A percentile compares a stretch with the other conserved stretches of the same genome.
phyloP scores from a whole-genome alignment of 2,888 invertebrate genomes.

The Spisula solida region DNA sequence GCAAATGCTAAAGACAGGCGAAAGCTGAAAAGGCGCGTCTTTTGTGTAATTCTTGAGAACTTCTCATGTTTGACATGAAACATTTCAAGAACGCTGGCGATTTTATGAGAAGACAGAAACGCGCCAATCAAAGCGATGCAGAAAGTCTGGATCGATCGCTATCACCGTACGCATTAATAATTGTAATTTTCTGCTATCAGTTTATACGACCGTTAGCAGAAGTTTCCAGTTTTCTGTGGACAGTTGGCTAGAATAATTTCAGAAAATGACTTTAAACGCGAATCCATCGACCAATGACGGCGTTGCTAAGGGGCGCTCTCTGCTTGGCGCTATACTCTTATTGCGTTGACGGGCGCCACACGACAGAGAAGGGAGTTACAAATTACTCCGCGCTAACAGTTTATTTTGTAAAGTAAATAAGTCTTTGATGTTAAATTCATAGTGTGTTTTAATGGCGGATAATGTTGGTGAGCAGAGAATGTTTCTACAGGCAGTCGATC shows the following conservation, averaged over 20 bases:
- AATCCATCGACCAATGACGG: slow-evolving; percentile 60
- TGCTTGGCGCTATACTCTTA: slow-evolving; percentile 45
- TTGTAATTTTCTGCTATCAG: slow-evolving; percentile 29
- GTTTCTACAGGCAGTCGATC: slow-evolving; percentile 41
- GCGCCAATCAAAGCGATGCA: slow-evolving; percentile 42
- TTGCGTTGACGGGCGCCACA: slow-evolving; percentile 71
- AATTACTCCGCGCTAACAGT: slow-evolving; percentile 66
- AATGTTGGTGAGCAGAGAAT: slow-evolving; percentile 69
- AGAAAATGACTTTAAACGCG: background rate
- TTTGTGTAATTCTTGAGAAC: slow-evolving; percentile 21
- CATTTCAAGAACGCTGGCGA: slow-evolving; percentile 44
- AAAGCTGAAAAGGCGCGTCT: slow-evolving; percentile 36
- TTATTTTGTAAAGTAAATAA: slow-evolving; percentile 69
- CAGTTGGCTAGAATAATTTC: background rate
- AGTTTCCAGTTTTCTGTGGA: slow-evolving; percentile 18
- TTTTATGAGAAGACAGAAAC: slow-evolving; percentile 37
- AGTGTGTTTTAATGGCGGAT: slow-evolving; percentile 65
- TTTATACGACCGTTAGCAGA: background rate
- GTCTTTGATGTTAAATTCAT: slow-evolving; percentile 66
- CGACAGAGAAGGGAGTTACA: slow-evolving; percentile 63
- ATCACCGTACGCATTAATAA: slow-evolving; percentile 39
- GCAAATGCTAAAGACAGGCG: slow-evolving; percentile 43
- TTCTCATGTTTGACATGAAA: slow-evolving; percentile 37
- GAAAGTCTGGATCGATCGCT: slow-evolving; percentile 43
- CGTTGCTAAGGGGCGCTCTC: slow-evolving; percentile 66